Percentiles rank a stretch among this genome's conserved stretches.
These are phyloP conservation scores for Chaunax sp. DNA, from an alignment of 2,797 vertebrate species.

Conservation along the genomic window DNA sequence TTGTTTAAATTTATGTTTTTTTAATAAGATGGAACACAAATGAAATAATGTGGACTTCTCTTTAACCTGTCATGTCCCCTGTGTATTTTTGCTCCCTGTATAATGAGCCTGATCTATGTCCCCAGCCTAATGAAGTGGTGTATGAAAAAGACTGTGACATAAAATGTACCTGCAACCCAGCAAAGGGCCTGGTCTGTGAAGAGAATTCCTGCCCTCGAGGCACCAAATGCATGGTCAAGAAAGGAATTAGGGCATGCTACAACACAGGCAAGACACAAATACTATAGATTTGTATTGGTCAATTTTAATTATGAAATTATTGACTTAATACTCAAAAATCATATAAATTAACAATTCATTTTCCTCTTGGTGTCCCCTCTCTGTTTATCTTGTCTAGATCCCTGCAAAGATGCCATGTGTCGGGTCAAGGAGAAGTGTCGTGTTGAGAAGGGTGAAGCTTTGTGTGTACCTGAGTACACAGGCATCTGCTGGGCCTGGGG, in stretches of 20 bases:
- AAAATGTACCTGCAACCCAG: slow-evolving; percentile 74
- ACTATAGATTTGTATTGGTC: background rate
- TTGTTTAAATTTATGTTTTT: slow-evolving; percentile 20
- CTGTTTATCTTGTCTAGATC: slow-evolving; percentile 63
- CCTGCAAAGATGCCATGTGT: slow-evolving; percentile 80
- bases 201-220: slow-evolving; percentile 63
- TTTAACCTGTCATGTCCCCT: slow-evolving; percentile 3
- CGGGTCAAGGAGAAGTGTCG: slow-evolving; percentile 79
- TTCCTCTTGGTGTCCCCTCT: background rate
- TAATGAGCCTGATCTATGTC: slow-evolving; percentile 27
- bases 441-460: slow-evolving; percentile 62
- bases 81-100: background rate
- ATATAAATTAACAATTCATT: background rate
- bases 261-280: slow-evolving; percentile 67
- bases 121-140: slow-evolving; percentile 72
- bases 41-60: background rate
- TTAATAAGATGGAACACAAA: slow-evolving; percentile 9
- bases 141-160: slow-evolving; percentile 71
- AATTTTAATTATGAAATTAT: background rate
- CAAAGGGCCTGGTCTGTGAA: slow-evolving; percentile 70
- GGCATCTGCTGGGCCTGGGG: slow-evolving; percentile 86
- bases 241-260: slow-evolving; percentile 69
- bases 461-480: slow-evolving; percentile 69
- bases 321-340: background rate
- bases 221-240: slow-evolving; percentile 74